These are phyloP conservation scores for Mellilla xanthometata DNA, from an alignment of 2,888 invertebrate species.

Conservation along the genomic window DNA sequence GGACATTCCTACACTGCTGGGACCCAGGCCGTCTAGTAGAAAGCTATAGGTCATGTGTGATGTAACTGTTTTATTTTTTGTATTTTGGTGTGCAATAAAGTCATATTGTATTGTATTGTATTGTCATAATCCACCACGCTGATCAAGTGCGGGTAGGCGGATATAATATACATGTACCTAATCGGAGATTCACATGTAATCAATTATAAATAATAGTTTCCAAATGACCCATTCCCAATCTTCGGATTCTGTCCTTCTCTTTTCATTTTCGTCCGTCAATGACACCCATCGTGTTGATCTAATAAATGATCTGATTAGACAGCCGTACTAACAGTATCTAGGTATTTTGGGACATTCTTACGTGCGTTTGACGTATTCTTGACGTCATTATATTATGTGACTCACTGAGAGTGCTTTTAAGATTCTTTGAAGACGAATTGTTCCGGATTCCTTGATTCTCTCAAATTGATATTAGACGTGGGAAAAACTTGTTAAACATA, in stretches of 20 bases:
- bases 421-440: slow-evolving; percentile 6
- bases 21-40: too few relatives aligned
- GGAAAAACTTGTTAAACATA: neutral
- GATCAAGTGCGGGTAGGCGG: too few relatives aligned
- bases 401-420: slow-evolving; percentile 31
- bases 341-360: slow-evolving; percentile 52
- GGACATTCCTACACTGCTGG: slow-evolving; percentile 49
- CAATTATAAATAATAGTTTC: too few relatives aligned
- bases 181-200: too few relatives aligned
- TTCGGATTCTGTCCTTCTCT: neutral
- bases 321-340: slow-evolving; percentile 42
- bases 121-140: too few relatives aligned
- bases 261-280: slow-evolving; percentile 7
- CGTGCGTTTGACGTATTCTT: slow-evolving; percentile 45
- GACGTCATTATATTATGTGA: slow-evolving; percentile 47
- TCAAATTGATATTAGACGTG: neutral
- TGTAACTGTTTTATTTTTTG: too few relatives aligned
- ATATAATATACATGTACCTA: too few relatives aligned
- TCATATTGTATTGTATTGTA: too few relatives aligned
- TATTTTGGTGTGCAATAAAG: too few relatives aligned
- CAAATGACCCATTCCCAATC: too few relatives aligned
- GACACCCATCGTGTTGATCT: slow-evolving; percentile 30
- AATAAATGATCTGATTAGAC: slow-evolving; percentile 57
- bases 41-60: too few relatives aligned
- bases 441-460: slow-evolving; percentile 12